Percentiles rank a stretch among this genome's conserved stretches.
Evolutionary conservation across 1,140 invertebrate genomes (phyloP).

Genomic region (Conus betulinus): DNA sequence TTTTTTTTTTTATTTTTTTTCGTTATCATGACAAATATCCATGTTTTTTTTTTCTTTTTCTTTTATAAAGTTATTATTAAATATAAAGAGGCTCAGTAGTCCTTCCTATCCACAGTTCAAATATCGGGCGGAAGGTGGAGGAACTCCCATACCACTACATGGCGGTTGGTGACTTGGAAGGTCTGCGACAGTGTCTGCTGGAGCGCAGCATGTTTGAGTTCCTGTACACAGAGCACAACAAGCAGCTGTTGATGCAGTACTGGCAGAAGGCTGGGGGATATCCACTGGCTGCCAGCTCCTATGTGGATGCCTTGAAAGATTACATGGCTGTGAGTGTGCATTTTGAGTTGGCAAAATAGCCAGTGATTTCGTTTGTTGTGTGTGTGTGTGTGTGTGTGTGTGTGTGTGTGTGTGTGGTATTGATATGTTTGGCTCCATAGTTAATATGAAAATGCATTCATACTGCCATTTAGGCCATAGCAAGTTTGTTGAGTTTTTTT

Average conservation of each 20-base stretch:
- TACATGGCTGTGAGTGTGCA: conserved; percentile 36
- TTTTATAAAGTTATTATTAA: too few relatives aligned
- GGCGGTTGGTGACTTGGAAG: conserved; percentile 40
- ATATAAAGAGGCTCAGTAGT: too few relatives aligned
- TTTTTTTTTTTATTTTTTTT: too few relatives aligned
- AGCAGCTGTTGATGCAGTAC: conserved; percentile 57
- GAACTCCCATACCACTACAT: conserved; percentile 58
- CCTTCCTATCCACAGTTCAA: conserved; percentile 21
- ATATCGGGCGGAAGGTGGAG: conserved; percentile 52
- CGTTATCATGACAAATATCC: too few relatives aligned
- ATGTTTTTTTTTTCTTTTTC: too few relatives aligned
- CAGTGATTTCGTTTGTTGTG: background rate
- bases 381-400: too few relatives aligned
- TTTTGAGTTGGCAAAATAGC: too few relatives aligned
- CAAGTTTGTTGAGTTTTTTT: too few relatives aligned
- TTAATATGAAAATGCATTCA: too few relatives aligned
- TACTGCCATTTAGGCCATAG: too few relatives aligned
- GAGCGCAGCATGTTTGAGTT: conserved; percentile 51
- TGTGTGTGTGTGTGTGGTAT: conserved; percentile 21
- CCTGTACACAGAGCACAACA: conserved; percentile 50
- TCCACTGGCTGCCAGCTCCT: conserved; percentile 44
- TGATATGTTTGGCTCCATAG: background rate
- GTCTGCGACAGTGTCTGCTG: conserved; percentile 46
- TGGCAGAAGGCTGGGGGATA: conserved; percentile 59
- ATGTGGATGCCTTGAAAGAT: conserved; percentile 43